phyloP scores from a whole-genome alignment of 2,888 invertebrate species.

The Diplolepis rosae region DNA sequence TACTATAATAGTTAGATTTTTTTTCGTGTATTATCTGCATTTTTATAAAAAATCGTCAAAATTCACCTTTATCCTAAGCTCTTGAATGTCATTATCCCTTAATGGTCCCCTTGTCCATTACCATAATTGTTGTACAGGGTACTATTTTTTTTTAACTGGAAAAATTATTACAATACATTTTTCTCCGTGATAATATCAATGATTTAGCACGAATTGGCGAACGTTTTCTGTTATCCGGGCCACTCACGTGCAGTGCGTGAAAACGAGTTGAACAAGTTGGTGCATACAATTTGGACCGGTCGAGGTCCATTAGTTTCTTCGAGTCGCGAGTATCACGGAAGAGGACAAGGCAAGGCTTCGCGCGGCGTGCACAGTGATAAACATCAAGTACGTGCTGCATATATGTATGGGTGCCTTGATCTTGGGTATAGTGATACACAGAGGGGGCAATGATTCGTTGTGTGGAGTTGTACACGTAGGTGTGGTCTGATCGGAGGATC shows the following conservation, averaged over 20 bases:
- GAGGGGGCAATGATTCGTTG: slow-evolving; percentile 10
- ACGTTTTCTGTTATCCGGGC: slow-evolving; percentile 50
- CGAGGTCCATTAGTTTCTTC: slow-evolving; percentile 53
- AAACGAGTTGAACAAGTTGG: slow-evolving; percentile 53
- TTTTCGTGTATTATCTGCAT: too few relatives aligned
- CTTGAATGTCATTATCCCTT: too few relatives aligned
- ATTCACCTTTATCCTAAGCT: too few relatives aligned
- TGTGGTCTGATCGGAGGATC: slow-evolving; percentile 13
- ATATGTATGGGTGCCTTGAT: slow-evolving; percentile 40
- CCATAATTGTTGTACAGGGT: too few relatives aligned
- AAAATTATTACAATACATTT: too few relatives aligned
- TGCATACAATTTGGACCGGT: slow-evolving; percentile 55
- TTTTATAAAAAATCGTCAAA: too few relatives aligned
- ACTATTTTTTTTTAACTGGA: too few relatives aligned
- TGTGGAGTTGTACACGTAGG: slow-evolving; percentile 17
- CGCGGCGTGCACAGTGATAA: slow-evolving; percentile 47
- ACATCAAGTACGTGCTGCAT: slow-evolving; percentile 53
- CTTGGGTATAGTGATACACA: slow-evolving; percentile 38
- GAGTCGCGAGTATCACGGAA: slow-evolving; percentile 49
- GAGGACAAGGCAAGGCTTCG: slow-evolving; percentile 35
- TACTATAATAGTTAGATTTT: too few relatives aligned
- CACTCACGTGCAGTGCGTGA: slow-evolving; percentile 53
- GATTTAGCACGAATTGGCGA: slow-evolving; percentile 50
- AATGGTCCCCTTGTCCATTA: too few relatives aligned
- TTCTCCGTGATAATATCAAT: slow-evolving; percentile 55